phyloP scores from a whole-genome alignment of 2,888 invertebrate species.

The Drosophila emarginata region DNA sequence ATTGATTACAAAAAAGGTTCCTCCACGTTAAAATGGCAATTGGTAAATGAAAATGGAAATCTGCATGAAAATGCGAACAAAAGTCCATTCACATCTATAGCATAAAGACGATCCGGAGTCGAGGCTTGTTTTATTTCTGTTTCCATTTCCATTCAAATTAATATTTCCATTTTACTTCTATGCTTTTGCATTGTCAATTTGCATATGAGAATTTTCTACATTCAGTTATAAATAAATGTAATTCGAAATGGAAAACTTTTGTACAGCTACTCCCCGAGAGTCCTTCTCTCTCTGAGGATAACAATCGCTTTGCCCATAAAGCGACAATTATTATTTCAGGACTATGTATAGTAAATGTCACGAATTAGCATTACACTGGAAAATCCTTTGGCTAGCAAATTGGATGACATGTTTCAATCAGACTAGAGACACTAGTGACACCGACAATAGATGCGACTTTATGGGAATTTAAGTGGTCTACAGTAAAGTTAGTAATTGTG shows the following conservation, averaged over 20 bases:
- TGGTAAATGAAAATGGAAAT: constrained; percentile 44
- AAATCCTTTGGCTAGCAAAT: constrained; percentile 28
- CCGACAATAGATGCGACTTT: constrained; percentile 20
- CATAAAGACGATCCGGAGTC: constrained; percentile 39
- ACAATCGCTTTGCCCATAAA: constrained; percentile 21
- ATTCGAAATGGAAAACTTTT: constrained; percentile 40
- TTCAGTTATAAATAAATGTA: constrained; percentile 42
- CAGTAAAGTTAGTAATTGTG: not conserved
- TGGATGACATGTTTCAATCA: constrained; percentile 49
- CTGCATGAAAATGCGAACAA: constrained; percentile 71
- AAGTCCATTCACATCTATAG: constrained; percentile 44
- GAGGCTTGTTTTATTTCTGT: constrained; percentile 30
- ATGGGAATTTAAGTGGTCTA: constrained; percentile 37
- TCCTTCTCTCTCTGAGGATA: constrained; percentile 2
- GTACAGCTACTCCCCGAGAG: constrained; percentile 14
- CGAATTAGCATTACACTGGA: constrained; percentile 46
- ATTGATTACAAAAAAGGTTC: constrained; percentile 59
- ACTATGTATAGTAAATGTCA: constrained; percentile 1
- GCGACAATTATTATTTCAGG: constrained; percentile 47
- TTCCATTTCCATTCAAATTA: constrained; percentile 4
- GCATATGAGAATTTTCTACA: constrained; percentile 45
- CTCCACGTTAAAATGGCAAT: constrained; percentile 57
- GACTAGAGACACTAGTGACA: constrained; percentile 15
- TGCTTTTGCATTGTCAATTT: constrained; percentile 34
- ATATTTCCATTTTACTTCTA: constrained; percentile 15